Evolutionary conservation across 2,888 invertebrate species (phyloP), one percentile per base, ranked within the genome.

Genomic region (Drosophila merina): DNA sequence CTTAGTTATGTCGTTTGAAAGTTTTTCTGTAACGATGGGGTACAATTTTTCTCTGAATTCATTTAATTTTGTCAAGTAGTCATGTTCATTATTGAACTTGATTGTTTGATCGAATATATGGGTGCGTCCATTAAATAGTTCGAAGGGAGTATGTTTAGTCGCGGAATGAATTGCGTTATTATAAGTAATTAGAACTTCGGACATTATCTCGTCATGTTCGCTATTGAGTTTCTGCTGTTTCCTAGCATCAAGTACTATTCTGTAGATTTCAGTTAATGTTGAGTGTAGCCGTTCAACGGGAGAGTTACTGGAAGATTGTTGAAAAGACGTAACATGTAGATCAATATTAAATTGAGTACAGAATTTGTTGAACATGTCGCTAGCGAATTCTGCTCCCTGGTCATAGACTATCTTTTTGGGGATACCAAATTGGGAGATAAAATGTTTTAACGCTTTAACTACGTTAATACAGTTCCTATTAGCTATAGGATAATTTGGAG

Each of bases 111-210:
- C 3, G 3, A 36, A 45, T 10, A 25, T 9, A 45, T 56, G 26
- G n/a, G 56, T 47, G 4, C 33, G 6, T 2, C 33, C 56, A n/a
- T 25, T 9, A 14, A 30, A 38, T 10, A n/a, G n/a, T n/a, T n/a
- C n/a, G n/a, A n/a, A 47, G 3, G 52, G 40, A 0, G 28, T 52
- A 6, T 12, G 26, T 26, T 52, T 52, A 2, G 40, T 52, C 7
- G 28, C 28, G 1, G 40, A 52, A 10, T 52, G 14, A 12, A 30
- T 52, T 4, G 40, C 28, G 28, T 54, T 54, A 3, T 54, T 54
- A 20, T 44, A 44, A 1, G 25, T 48, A 4, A 48, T 14, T n/a
- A 6, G 20, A 10, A 9, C 9, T 20, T 10, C 4, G 4, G 10
- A 6, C 2, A 36, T 33, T n/a, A n/a, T n/a, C n/a, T n/a, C n/a